Percentiles rank a stretch among this genome's conserved stretches.
Evolutionary conservation across 2,113 vertebrate genomes (phyloP).

Genomic region (Aleadryas rufinucha): DNA sequence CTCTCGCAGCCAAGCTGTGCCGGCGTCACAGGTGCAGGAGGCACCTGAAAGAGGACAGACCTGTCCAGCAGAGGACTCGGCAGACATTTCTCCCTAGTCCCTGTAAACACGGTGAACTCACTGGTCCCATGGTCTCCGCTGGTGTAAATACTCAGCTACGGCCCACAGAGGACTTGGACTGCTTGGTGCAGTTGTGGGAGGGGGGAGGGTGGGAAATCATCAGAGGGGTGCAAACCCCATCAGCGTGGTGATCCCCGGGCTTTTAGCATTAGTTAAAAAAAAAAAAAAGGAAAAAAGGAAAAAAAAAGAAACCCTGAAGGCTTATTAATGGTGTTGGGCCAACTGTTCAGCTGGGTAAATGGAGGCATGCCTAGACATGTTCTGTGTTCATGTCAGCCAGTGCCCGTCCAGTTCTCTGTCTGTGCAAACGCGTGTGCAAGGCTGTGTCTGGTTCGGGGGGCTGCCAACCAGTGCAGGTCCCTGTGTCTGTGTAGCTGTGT

Average conservation of each 20-base stretch:
- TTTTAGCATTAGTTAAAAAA: background rate
- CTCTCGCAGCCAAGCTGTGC: background rate
- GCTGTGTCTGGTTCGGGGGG: background rate
- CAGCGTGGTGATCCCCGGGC: background rate
- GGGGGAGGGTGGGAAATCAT: background rate
- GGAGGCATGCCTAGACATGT: background rate
- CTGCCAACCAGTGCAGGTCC: background rate
- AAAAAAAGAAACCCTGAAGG: background rate
- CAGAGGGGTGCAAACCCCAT: background rate
- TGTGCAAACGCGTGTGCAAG: background rate
- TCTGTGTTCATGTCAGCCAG: background rate
- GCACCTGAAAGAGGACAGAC: background rate
- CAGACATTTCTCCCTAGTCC: background rate
- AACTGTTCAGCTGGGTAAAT: background rate
- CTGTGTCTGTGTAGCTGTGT: background rate
- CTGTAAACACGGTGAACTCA: background rate
- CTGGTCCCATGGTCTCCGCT: background rate
- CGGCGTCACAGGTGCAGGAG: accelerated
- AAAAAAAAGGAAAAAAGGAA: accelerated
- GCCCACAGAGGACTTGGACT: background rate
- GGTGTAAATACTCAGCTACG: slow-evolving; percentile 13
- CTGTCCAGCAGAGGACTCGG: background rate
- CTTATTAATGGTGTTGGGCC: background rate
- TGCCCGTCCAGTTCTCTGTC: background rate
- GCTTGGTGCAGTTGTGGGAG: background rate